phyloP scores from a whole-genome alignment of 1,140 invertebrate species.

The Schmidtea mediterranea region DNA sequence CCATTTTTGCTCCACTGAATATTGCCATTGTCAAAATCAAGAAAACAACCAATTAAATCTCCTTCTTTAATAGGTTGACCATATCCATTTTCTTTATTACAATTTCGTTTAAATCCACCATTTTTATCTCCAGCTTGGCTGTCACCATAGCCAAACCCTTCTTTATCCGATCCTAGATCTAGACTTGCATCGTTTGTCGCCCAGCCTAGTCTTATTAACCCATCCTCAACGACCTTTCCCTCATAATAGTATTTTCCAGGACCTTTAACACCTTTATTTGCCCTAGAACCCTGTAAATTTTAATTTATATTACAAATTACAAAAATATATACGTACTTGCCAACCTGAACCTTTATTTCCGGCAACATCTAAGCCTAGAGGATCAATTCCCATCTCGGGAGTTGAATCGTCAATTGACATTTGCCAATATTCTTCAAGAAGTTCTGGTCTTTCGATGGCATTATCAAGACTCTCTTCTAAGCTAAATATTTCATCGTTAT shows the following conservation, averaged over 20 bases:
- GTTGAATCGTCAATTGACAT: not conserved
- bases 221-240: not conserved
- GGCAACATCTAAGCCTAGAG: not conserved
- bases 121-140: not conserved
- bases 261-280: not conserved
- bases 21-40: not conserved
- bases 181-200: not conserved
- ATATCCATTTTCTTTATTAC: not conserved
- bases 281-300: not conserved
- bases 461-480: too few relatives aligned
- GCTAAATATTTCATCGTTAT: too few relatives aligned
- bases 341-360: not conserved
- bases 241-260: slow-evolving; percentile 2
- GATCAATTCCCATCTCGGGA: not conserved
- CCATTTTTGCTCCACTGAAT: not conserved
- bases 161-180: not conserved
- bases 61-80: not conserved
- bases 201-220: not conserved
- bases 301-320: too few relatives aligned
- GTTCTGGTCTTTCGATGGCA: too few relatives aligned
- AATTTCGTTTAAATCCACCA: not conserved
- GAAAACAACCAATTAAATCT: not conserved
- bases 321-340: not conserved
- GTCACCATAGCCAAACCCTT: slow-evolving; percentile 2
- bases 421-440: too few relatives aligned